These are phyloP conservation scores for Trichonephila clavata DNA, from an alignment of 1,140 invertebrate genomes.

Conservation along the genomic window DNA sequence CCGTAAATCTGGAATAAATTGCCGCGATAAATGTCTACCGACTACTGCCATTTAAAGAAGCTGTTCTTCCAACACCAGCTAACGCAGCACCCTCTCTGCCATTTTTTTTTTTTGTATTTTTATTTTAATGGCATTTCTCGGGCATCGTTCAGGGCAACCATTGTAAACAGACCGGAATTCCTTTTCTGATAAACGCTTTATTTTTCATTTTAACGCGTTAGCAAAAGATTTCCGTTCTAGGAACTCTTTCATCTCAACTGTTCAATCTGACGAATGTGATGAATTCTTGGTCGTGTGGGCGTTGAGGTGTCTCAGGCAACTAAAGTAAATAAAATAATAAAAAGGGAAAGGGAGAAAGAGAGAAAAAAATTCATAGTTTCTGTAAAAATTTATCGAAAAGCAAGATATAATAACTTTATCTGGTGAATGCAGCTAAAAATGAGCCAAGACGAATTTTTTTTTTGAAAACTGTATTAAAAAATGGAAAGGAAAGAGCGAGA, in stretches of 20 bases:
- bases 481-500: background rate
- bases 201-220: slow-evolving; percentile 20
- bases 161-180: slow-evolving; percentile 49
- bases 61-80: background rate
- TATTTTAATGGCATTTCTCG: slow-evolving; percentile 22
- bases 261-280: slow-evolving; percentile 27
- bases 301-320: background rate
- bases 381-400: background rate
- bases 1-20: slow-evolving; percentile 68
- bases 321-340: background rate
- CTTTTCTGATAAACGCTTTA: slow-evolving; percentile 52
- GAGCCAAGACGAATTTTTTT: background rate
- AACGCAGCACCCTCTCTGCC: background rate
- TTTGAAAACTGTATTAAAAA: no score
- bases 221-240: slow-evolving; percentile 14
- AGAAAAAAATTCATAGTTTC: background rate
- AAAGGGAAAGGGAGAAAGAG: background rate
- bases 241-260: background rate
- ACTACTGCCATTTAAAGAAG: slow-evolving; percentile 52
- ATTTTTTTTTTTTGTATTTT: background rate
- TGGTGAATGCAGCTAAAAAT: background rate
- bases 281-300: background rate
- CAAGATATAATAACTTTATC: slow-evolving; percentile 30
- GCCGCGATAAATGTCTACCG: slow-evolving; percentile 46
- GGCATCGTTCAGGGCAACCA: background rate